A percentile compares a stretch with the other conserved stretches of the same genome.
Conservation (phyloP, 2,797 vertebrate species). For the Enteromius unitaeniatus region DNA sequence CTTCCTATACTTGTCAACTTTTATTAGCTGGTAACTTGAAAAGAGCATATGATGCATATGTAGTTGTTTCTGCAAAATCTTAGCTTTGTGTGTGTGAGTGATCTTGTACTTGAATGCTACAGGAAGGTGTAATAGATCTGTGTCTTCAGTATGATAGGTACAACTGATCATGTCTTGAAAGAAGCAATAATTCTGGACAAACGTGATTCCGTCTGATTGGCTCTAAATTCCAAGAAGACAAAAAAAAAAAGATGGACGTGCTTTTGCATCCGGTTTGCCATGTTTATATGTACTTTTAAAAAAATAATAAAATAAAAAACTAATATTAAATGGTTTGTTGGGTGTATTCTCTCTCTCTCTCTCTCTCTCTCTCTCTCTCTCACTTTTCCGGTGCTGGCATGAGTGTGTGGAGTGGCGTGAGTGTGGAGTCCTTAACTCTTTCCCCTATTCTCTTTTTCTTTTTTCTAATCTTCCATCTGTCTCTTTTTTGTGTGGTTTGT, state of each 20-base stretch:
- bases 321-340: background rate
- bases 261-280: background rate
- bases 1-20: background rate
- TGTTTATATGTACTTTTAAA: slow-evolving; percentile 26
- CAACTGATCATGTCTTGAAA: background rate
- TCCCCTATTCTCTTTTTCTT: too few species aligned
- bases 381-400: too few species aligned
- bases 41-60: background rate
- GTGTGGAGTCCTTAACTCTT: too few species aligned
- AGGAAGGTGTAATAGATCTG: background rate
- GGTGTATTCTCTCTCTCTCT: background rate
- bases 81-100: background rate
- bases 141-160: background rate
- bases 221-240: background rate
- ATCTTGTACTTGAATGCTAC: background rate
- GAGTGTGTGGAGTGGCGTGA: too few species aligned
- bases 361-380: background rate
- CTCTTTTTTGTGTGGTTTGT: too few species aligned
- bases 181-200: background rate
- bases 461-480: too few species aligned
- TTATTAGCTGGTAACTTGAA: background rate
- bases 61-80: background rate
- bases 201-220: background rate
- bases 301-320: background rate
- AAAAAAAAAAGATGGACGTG: background rate